A percentile compares a stretch with the other conserved stretches of the same genome.
Evolutionary conservation across 2,113 vertebrate genomes (phyloP).

Genomic region (Marmota flaviventris): DNA sequence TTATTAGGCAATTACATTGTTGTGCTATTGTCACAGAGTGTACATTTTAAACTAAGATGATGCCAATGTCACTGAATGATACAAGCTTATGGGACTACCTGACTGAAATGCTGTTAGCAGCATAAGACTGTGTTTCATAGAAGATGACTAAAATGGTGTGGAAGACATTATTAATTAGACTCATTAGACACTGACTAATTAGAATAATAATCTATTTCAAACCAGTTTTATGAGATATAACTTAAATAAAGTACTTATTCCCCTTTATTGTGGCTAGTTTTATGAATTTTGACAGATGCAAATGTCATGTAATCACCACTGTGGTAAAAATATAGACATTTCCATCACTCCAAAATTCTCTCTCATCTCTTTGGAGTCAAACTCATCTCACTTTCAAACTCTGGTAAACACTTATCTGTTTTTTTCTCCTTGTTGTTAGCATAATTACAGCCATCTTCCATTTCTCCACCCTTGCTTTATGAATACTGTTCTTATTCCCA

Average conservation of each 20-base stretch:
- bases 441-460: no score
- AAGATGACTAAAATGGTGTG: background rate
- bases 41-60: background rate
- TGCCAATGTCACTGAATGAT: background rate
- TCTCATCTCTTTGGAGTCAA: background rate
- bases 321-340: background rate
- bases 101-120: background rate
- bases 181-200: background rate
- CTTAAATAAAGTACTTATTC: background rate
- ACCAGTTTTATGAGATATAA: background rate
- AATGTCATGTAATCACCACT: background rate
- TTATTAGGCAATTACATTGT: background rate
- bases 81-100: background rate
- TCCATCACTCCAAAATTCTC: background rate
- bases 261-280: background rate
- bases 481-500: no score
- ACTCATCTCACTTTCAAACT: background rate
- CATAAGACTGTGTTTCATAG: background rate
- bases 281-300: background rate
- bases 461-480: no score
- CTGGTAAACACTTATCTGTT: background rate
- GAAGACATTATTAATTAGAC: slow-evolving; percentile 21
- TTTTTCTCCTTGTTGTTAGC: background rate
- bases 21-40: background rate
- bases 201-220: slow-evolving; percentile 32